These are phyloP conservation scores for Drosophila quasianomalipes DNA, from an alignment of 2,888 invertebrate species.

Conservation along the genomic window DNA sequence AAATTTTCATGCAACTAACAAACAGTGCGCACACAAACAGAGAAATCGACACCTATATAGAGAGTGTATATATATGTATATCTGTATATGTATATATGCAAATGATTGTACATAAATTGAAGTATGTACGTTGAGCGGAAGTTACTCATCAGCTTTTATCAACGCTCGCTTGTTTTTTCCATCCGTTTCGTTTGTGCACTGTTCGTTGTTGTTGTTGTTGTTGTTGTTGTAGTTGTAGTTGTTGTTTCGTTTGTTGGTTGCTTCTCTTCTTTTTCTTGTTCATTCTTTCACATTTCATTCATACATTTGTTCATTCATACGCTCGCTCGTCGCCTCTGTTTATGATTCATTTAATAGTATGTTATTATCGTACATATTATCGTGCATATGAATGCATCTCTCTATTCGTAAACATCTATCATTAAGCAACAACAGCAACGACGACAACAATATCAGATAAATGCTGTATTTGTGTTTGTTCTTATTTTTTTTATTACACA, in stretches of 20 bases:
- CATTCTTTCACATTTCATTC: slow-evolving; percentile 14
- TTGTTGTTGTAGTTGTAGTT: slow-evolving; percentile 27
- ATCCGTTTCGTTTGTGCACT: slow-evolving; percentile 40
- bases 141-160: slow-evolving; percentile 70
- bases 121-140: slow-evolving; percentile 58
- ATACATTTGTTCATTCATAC: slow-evolving; percentile 19
- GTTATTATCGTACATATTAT: slow-evolving; percentile 22
- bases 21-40: slow-evolving; percentile 43
- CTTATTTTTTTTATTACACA: slow-evolving; percentile 15
- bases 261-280: slow-evolving; percentile 23
- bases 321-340: slow-evolving; percentile 39
- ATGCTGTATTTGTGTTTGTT: slow-evolving; percentile 18
- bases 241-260: slow-evolving; percentile 53
- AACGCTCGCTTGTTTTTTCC: slow-evolving; percentile 42
- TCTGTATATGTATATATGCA: slow-evolving; percentile 30
- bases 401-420: slow-evolving; percentile 10
- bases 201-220: slow-evolving; percentile 40
- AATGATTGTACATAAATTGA: slow-evolving; percentile 11
- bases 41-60: neutral
- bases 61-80: slow-evolving; percentile 15
- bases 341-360: slow-evolving; percentile 47
- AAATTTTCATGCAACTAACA: slow-evolving; percentile 55
- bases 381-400: slow-evolving; percentile 12
- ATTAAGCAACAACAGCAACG: slow-evolving; percentile 27
- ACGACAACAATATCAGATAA: slow-evolving; percentile 17